Evolutionary conservation across 1,140 invertebrate genomes (phyloP), one percentile per base, ranked within the genome.

Genomic region (Drosophila biarmipes): DNA sequence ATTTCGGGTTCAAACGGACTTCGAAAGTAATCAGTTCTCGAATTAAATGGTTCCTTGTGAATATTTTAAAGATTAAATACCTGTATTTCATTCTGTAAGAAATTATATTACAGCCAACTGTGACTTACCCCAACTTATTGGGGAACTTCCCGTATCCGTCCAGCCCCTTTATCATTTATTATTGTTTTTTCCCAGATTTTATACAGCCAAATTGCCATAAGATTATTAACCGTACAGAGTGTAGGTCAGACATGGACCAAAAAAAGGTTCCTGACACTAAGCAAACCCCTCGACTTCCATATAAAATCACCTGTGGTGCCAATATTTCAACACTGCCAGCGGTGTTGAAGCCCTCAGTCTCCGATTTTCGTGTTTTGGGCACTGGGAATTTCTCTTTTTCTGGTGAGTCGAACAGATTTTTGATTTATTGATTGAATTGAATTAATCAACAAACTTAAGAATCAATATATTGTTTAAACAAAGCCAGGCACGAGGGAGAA

Each of bases 291-390:
- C 57, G 72, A 89, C 79, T 89, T 90, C 85, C 80, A 72, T 74
- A 78, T 85, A 80, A 78, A 85, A 90, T 64, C 85, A 90, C 85
- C 85, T 90, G 85, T 80, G 85, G 85, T 90, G 85, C 85, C 85
- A 90, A 90, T 90, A 90, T 90, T 90, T 90, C 85, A 90, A 90
- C 85, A 90, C 85, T 72, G 80, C 77, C 85, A 80, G 76, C 85
- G 78, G 85, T 90, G 85, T 90, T 90, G 85, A 90, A 63, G 85
- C 69, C 69, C 85, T 62, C 34, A 75, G 71, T 85, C 71, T 78
- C 58, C 76, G 58, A 51, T 40, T 64, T 37, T 19, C 29, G 17
- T 48, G 6, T 46, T 27, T 19, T 66, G 21, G 52, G n/a, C 24
- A 37, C 43, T 37, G 31, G 66, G 38, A 56, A 43, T 71, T 57